Percentiles rank a stretch among this genome's conserved stretches.
Conservation (phyloP, 2,113 vertebrate genomes). For the Rutilus rutilus region DNA sequence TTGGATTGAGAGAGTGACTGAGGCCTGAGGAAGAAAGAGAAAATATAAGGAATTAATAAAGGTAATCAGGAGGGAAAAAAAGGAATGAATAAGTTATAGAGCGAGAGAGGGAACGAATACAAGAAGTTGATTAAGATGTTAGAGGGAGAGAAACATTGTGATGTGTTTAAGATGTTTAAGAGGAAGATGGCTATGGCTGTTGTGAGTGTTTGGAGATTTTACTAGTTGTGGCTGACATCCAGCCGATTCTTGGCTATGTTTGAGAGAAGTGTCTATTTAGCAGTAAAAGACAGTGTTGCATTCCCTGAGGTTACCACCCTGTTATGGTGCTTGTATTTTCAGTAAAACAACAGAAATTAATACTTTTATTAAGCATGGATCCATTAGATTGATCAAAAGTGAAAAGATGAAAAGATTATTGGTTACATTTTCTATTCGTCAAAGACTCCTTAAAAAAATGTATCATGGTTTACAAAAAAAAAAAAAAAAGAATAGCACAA, state of each 20-base stretch:
- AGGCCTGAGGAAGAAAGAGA: neutral
- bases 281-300: conserved; percentile 48
- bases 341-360: conserved; percentile 52
- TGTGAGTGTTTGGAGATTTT: conserved; percentile 7
- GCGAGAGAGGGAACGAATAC: neutral
- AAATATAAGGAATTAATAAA: conserved; percentile 19
- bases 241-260: conserved; percentile 7
- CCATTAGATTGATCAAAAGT: too few species aligned
- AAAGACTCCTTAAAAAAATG: too few species aligned
- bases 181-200: neutral
- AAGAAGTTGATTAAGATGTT: neutral
- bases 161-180: conserved; percentile 1
- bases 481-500: too few species aligned
- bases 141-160: neutral
- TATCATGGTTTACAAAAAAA: too few species aligned
- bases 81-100: neutral
- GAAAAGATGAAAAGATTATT: too few species aligned
- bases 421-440: too few species aligned
- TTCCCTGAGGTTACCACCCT: conserved; percentile 43
- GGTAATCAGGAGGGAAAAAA: neutral
- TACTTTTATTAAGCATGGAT: too few species aligned
- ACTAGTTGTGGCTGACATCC: conserved; percentile 16
- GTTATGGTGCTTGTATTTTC: conserved; percentile 46
- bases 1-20: neutral
- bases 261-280: conserved; percentile 22